Percentiles rank a stretch among this genome's conserved stretches.
phyloP scores from a whole-genome alignment of 2,113 vertebrate genomes.

The Xyrauchen texanus region DNA sequence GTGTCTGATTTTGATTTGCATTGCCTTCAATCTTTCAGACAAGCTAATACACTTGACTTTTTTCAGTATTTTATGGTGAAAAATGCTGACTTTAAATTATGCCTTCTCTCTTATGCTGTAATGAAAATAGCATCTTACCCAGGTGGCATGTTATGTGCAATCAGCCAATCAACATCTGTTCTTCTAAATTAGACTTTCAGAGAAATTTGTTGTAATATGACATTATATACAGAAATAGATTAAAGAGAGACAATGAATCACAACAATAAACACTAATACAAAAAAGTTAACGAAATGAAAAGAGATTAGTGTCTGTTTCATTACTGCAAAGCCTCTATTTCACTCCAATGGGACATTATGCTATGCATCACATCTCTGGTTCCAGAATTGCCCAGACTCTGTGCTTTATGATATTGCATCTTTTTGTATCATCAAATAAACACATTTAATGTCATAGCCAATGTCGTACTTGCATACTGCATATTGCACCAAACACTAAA shows the following conservation, averaged over 20 bases:
- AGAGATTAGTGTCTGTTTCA: background rate
- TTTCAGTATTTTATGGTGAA: background rate
- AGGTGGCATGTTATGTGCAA: background rate
- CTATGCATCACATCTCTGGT: background rate
- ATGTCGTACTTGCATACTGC: no score
- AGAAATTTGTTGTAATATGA: background rate
- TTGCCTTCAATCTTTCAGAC: background rate
- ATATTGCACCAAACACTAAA: no score
- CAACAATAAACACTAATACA: background rate
- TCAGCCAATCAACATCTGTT: background rate
- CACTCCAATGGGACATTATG: background rate
- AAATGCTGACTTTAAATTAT: background rate
- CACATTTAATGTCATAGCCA: no score
- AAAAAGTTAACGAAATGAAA: background rate
- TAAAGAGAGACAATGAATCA: background rate
- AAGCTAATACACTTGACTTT: background rate
- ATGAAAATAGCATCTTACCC: background rate
- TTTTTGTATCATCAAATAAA: no score
- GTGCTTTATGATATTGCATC: no score
- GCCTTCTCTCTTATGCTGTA: background rate
- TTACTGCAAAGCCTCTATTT: conserved; percentile 3
- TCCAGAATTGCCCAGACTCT: background rate
- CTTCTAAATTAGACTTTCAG: background rate
- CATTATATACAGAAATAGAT: background rate
- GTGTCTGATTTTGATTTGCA: background rate